These are phyloP conservation scores for Agrypnia vestita DNA, from an alignment of 1,140 invertebrate species.

Conservation along the genomic window DNA sequence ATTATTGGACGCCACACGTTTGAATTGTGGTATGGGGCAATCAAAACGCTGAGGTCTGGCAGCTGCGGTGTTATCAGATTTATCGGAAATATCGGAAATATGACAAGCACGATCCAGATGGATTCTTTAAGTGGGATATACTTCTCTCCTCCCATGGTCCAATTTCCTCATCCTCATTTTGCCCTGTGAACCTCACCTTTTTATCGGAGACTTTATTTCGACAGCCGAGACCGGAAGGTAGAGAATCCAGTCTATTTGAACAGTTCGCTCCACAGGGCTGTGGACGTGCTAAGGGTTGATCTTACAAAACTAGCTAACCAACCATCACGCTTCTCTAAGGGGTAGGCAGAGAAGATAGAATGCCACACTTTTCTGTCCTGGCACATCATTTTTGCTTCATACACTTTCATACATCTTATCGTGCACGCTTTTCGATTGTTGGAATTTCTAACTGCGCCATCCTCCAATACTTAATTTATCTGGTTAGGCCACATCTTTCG, in stretches of 20 bases:
- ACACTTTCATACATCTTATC: too few relatives aligned
- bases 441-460: too few relatives aligned
- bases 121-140: conserved; percentile 48
- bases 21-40: background rate
- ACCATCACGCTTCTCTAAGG: too few relatives aligned
- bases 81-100: conserved; percentile 40
- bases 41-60: conserved; percentile 24
- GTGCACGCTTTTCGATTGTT: too few relatives aligned
- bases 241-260: conserved; percentile 18
- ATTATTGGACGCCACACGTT: too few relatives aligned
- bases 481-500: too few relatives aligned
- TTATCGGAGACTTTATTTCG: conserved; percentile 17
- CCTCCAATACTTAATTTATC: too few relatives aligned
- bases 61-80: conserved; percentile 23
- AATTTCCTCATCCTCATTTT: conserved; percentile 1
- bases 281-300: background rate
- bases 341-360: too few relatives aligned
- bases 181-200: background rate
- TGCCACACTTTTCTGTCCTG: too few relatives aligned
- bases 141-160: background rate
- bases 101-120: conserved; percentile 54
- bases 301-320: too few relatives aligned
- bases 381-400: too few relatives aligned
- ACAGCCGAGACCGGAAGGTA: background rate
- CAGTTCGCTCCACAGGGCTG: background rate